These are phyloP conservation scores for Atopsyche davidsoni DNA, from an alignment of 1,140 invertebrate genomes.

Conservation along the genomic window DNA sequence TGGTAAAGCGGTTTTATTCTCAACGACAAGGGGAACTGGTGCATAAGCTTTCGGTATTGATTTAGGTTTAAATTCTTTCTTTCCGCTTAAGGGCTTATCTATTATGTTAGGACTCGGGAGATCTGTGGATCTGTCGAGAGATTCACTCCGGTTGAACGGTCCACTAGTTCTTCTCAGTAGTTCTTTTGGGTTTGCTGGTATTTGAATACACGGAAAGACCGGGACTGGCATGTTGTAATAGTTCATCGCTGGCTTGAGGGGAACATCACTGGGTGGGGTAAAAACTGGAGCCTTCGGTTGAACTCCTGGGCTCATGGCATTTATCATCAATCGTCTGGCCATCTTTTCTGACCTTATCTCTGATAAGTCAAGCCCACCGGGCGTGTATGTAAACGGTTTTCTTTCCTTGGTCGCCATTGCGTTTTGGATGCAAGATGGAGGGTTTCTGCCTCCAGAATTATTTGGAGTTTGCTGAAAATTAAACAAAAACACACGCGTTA, in stretches of 20 bases:
- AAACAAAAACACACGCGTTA: neutral
- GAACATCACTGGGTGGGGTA: conserved; percentile 33
- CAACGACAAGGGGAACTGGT: conserved; percentile 13
- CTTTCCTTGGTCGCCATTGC: conserved; percentile 89
- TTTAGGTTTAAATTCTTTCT: neutral
- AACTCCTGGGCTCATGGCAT: conserved; percentile 56
- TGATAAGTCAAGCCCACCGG: conserved; percentile 82
- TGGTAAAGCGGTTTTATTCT: conserved; percentile 8
- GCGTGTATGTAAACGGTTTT: conserved; percentile 92
- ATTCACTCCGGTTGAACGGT: conserved; percentile 30
- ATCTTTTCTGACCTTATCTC: conserved; percentile 86
- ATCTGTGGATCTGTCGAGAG: conserved; percentile 12
- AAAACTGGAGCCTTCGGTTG: conserved; percentile 38
- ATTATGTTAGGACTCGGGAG: no score
- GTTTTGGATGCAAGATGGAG: conserved; percentile 80
- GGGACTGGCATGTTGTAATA: conserved; percentile 35
- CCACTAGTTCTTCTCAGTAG: conserved; percentile 42
- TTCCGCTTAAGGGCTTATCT: neutral
- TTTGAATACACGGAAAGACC: conserved; percentile 43
- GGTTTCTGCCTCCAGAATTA: no score
- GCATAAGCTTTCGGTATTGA: conserved; percentile 11
- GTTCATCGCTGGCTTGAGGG: conserved; percentile 31
- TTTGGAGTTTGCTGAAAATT: no score
- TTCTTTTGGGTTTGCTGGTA: conserved; percentile 45
- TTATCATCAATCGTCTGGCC: conserved; percentile 70